phyloP scores from a whole-genome alignment of 2,888 invertebrate species.

The Chelonus formosanus region DNA sequence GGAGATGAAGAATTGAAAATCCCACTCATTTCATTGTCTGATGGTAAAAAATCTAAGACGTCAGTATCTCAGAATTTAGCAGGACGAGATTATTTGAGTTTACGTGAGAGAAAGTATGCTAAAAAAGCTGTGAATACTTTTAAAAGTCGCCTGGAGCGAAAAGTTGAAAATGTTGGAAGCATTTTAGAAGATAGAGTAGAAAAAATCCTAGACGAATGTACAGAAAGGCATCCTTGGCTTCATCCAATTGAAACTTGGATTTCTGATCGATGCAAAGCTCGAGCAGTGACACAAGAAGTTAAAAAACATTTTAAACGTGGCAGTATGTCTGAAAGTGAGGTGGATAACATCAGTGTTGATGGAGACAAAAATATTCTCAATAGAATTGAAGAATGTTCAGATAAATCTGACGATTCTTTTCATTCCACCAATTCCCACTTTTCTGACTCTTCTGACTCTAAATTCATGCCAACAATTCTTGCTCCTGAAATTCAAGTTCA shows the following conservation, averaged over 20 bases:
- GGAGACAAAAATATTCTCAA: neutral
- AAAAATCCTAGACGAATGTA: conserved; percentile 48
- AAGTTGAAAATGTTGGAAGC: conserved; percentile 42
- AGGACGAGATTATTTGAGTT: too few species aligned
- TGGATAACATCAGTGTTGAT: neutral
- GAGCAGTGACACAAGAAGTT: conserved; percentile 27
- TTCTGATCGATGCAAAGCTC: conserved; percentile 40
- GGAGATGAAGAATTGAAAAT: too few species aligned
- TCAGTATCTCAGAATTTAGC: too few species aligned
- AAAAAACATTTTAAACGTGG: conserved; percentile 21
- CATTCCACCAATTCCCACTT: too few species aligned
- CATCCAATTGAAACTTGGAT: conserved; percentile 55
- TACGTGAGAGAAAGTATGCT: conserved; percentile 14
- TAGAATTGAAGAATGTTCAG: conserved; percentile 5
- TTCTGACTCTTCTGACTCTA: too few species aligned
- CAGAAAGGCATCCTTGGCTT: conserved; percentile 55
- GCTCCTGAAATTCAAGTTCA: neutral
- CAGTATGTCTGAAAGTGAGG: conserved; percentile 21
- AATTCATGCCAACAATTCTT: neutral
- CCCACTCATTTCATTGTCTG: too few species aligned
- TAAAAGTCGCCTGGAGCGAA: conserved; percentile 34
- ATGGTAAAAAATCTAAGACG: too few species aligned
- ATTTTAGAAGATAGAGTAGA: conserved; percentile 45
- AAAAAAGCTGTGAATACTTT: conserved; percentile 36
- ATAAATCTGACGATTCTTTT: too few species aligned